Conservation (phyloP, 2,113 vertebrate genomes). For the Paramormyrops kingsleyae region DNA sequence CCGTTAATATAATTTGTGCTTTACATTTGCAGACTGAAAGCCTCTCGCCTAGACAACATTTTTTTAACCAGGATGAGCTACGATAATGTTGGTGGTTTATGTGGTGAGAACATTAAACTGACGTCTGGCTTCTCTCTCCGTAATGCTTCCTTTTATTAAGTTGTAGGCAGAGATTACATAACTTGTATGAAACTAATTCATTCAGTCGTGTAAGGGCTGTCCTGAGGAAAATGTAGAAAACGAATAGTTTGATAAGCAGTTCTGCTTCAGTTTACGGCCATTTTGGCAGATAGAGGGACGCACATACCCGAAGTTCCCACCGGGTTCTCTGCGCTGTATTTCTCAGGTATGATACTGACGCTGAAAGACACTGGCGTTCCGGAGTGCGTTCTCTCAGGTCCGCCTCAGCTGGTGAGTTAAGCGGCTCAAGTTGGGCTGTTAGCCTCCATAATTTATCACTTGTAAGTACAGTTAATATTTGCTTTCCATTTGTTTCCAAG, state of each 20-base stretch:
- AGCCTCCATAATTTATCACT: background rate
- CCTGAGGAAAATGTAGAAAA: background rate
- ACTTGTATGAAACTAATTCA: background rate
- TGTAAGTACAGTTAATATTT: background rate
- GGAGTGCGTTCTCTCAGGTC: constrained; percentile 79
- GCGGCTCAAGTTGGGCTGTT: background rate
- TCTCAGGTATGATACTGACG: constrained; percentile 82
- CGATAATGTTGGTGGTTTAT: constrained; percentile 81
- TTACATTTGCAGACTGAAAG: constrained; percentile 65
- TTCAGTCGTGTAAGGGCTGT: background rate
- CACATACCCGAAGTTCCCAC: background rate
- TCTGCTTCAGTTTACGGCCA: background rate
- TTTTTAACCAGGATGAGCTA: constrained; percentile 85
- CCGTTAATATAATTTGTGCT: background rate
- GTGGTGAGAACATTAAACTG: constrained; percentile 57
- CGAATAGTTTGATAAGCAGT: background rate
- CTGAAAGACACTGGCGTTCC: constrained; percentile 78
- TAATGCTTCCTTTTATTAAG: background rate
- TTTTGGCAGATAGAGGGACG: background rate
- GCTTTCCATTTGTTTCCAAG: constrained; percentile 29
- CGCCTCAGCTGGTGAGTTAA: constrained; percentile 81
- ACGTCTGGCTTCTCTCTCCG: background rate
- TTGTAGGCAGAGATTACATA: background rate
- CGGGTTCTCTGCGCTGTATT: background rate
- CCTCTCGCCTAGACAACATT: constrained; percentile 78